phyloP scores from a whole-genome alignment of 2,888 invertebrate species.

The Apotomis turbidana region DNA sequence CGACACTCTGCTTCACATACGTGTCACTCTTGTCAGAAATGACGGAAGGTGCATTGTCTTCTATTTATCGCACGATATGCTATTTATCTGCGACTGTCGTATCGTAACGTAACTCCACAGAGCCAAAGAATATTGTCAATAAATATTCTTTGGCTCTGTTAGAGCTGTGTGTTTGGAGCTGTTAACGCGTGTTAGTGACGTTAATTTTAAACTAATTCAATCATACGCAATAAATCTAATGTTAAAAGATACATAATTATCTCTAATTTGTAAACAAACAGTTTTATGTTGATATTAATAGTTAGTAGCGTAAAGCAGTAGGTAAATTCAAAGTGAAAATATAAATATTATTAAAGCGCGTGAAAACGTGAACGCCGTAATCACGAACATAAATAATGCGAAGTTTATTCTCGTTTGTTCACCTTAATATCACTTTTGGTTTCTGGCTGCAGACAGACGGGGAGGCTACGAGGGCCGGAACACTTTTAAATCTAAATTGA shows the following conservation, averaged over 20 bases:
- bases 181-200: no score
- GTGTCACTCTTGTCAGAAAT: no score
- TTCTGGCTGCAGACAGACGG: constrained; percentile 11
- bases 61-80: no score
- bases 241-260: neutral
- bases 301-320: constrained; percentile 10
- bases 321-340: constrained; percentile 33
- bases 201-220: neutral
- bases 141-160: no score
- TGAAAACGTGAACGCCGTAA: constrained; percentile 33
- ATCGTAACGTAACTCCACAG: no score
- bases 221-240: neutral
- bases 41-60: no score
- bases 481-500: constrained; percentile 30
- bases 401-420: constrained; percentile 33
- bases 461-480: neutral
- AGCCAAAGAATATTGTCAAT: no score
- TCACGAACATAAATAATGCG: constrained; percentile 32
- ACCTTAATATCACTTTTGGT: constrained; percentile 33
- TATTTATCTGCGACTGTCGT: no score
- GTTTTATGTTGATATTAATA: neutral
- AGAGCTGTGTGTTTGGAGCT: no score
- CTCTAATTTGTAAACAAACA: constrained; percentile 1
- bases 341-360: constrained; percentile 27
- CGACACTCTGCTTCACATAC: no score